Evolutionary conservation across 1,140 invertebrate genomes (phyloP).

Genomic region (Vollenhovia emeryi): DNA sequence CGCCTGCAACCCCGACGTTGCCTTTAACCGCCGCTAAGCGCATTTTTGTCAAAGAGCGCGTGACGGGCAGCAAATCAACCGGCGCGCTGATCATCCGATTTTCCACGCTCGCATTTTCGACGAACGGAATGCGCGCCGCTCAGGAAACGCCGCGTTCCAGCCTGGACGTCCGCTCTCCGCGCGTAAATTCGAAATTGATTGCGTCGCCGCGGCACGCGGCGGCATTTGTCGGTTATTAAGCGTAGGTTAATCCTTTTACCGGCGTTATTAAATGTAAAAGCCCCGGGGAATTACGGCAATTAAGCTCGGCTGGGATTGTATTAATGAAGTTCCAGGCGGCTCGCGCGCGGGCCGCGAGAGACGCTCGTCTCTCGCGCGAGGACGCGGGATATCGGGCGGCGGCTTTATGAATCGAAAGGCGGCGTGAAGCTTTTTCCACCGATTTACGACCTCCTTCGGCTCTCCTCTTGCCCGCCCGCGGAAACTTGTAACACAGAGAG

Average conservation of each 20-base stretch:
- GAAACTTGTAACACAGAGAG: constrained; percentile 3
- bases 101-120: constrained; percentile 1
- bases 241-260: constrained; percentile 20
- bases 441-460: constrained; percentile 21
- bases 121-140: background rate
- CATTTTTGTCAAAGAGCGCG: background rate
- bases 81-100: constrained; percentile 18
- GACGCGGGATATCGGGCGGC: background rate
- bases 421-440: background rate
- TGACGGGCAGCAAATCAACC: background rate
- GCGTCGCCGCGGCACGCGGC: background rate
- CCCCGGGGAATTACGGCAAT: background rate
- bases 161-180: background rate
- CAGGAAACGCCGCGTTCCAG: too few relatives aligned
- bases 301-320: background rate
- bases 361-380: background rate
- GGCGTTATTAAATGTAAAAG: constrained; percentile 34
- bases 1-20: background rate
- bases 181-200: constrained; percentile 39
- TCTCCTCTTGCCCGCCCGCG: background rate
- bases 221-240: constrained; percentile 30
- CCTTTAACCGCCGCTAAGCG: background rate
- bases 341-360: background rate
- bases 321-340: background rate
- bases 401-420: background rate